Evolutionary conservation across 2,113 vertebrate genomes (phyloP).

Genomic region (Ceyx margarethae): DNA sequence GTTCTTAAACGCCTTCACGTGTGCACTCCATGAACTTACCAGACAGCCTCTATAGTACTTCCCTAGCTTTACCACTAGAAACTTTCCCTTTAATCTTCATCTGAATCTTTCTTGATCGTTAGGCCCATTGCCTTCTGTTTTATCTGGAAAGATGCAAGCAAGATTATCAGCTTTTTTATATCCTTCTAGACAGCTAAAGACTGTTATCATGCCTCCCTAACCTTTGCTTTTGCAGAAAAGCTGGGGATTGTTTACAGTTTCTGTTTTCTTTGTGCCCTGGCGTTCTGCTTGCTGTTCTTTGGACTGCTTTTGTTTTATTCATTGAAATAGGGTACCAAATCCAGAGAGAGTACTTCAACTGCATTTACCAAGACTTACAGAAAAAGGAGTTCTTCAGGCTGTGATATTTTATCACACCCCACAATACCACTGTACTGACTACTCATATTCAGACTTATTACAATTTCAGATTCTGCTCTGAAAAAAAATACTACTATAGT

Average conservation of each 20-base stretch:
- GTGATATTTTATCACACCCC: not conserved
- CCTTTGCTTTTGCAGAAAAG: not conserved
- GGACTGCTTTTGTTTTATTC: not conserved
- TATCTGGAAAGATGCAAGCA: not conserved
- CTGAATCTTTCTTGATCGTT: not conserved
- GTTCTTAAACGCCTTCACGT: not conserved
- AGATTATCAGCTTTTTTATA: not conserved
- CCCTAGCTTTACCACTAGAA: not conserved
- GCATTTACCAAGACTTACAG: not conserved
- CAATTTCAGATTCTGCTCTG: not conserved
- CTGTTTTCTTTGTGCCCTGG: not conserved
- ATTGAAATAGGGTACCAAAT: not conserved
- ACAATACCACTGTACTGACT: not conserved
- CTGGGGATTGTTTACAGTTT: not conserved
- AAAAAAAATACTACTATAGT: not conserved
- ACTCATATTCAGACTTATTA: not conserved
- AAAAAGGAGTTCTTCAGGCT: not conserved
- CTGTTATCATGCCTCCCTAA: not conserved
- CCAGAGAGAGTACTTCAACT: not conserved
- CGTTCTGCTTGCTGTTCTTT: not conserved
- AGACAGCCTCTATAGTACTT: not conserved
- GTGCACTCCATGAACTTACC: not conserved
- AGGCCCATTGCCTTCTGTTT: not conserved
- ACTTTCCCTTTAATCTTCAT: not conserved
- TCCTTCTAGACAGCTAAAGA: not conserved